Evolutionary conservation across 2,113 vertebrate species (phyloP), one percentile per base, ranked within the genome.

Genomic region (western clawed frog (Xenopus tropicalis)): DNA sequence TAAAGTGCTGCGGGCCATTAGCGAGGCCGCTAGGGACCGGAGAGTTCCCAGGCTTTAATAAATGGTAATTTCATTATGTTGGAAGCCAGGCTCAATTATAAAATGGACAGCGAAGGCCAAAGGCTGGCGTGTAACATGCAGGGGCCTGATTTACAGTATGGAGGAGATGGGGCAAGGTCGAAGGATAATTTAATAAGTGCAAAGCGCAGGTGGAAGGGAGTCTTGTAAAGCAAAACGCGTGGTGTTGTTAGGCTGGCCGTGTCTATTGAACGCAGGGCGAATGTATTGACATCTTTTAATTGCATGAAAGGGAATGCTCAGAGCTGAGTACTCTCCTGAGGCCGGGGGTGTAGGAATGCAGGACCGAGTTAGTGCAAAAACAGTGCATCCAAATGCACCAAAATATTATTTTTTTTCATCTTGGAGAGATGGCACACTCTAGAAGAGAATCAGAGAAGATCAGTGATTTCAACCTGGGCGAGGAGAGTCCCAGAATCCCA

Each of bases 1-100:
- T 29, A 46, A 22, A 74, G 52, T 67, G 59, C 21, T 37, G 58
- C 12, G 29, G 25, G 69, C 52, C 66, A 61, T 68, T 74, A 52
- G 14, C 10, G 24, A 42, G 65, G 65, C 44, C 16, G 12, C 46
- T 10, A 25, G 72, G 72, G 23, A 62, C 9, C 24, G 8, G 58
- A 23, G 24, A 63, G 16, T 54, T 75, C 58, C 44, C 57, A 43
- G 66, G 42, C 24, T 52, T 59, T 75, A 54, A 69, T 54, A 75
- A 69, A 69, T 69, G 58, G 44, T 69, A 37, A 75, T 75, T 69
- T 75, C 66, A 75, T 75, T 62, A 69, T 69, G 57, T 62, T 75
- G 51, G 67, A 69, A 63, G 66, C 72, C 66, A 44, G 58, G 58
- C 52, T 61, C 66, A 75, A 75, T 75, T 75, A 75, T 62, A 62